A percentile compares a stretch with the other conserved stretches of the same genome.
Conservation (phyloP, 2,113 vertebrate genomes). For the Leptocoma aspasia region DNA sequence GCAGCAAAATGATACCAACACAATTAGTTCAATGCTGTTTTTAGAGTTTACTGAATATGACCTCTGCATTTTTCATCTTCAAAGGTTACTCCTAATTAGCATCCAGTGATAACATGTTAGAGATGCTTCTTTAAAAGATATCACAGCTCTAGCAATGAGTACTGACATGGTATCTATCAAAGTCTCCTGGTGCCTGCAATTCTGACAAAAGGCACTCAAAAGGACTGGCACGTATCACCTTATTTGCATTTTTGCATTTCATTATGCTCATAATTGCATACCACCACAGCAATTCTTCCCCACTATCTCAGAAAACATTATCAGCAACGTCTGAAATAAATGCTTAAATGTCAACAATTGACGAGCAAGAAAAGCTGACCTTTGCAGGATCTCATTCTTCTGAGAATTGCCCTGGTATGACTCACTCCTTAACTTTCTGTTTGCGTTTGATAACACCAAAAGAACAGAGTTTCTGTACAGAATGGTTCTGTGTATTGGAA, state of each 20-base stretch:
- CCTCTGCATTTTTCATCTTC: constrained; percentile 70
- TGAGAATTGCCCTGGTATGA: constrained; percentile 59
- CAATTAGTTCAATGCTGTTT: constrained; percentile 67
- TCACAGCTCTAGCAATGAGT: constrained; percentile 79
- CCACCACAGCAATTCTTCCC: constrained; percentile 83
- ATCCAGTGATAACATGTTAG: constrained; percentile 65
- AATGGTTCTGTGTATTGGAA: background rate
- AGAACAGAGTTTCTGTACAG: constrained; percentile 11
- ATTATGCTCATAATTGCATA: constrained; percentile 94
- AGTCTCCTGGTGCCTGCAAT: constrained; percentile 76
- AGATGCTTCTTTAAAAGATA: constrained; percentile 74
- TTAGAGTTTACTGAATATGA: constrained; percentile 66
- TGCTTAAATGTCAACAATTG: constrained; percentile 97
- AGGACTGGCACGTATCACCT: constrained; percentile 79
- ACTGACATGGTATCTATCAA: constrained; percentile 88
- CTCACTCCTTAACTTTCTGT: constrained; percentile 71
- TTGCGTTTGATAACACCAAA: constrained; percentile 72
- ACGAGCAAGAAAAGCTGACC: constrained; percentile 90
- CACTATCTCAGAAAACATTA: constrained; percentile 90
- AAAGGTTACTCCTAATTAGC: constrained; percentile 76
- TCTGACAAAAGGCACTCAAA: constrained; percentile 89
- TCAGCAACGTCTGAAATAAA: constrained; percentile 89
- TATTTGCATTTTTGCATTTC: constrained; percentile 99
- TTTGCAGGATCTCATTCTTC: constrained; percentile 85
- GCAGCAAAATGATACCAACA: constrained; percentile 61